Evolutionary conservation across 2,888 invertebrate genomes (phyloP), one percentile per base, ranked within the genome.

Genomic region (Cheilosia vernalis): DNA sequence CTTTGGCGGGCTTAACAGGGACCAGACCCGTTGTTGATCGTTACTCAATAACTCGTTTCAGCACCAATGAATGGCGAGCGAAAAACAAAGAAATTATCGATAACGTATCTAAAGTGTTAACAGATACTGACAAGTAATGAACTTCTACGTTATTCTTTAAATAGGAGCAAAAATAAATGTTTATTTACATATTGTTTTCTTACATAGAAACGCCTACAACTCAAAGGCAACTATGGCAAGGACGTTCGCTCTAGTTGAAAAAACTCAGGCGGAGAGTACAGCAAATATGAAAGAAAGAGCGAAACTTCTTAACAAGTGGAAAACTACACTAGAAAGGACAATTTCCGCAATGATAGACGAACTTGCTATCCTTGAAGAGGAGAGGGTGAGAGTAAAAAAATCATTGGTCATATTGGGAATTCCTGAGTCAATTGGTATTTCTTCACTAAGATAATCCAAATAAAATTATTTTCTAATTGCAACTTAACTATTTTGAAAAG

Each of bases 11-110:
- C 0, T 92, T 96, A 89, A 96, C 96, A 0, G 96, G 96, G 3
- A 95, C 96, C 0, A 93, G 96, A 85, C 96, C 96, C 0, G 93
- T 94, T 0, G 96, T 95, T 10, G 95, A 95, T 91, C 95, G 95
- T 88, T 96, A 96, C 89, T 95, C 96, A 0, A 93, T 96, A 56
- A 95, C 96, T 13, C 93, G 95, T 88, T 96, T 94, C 89, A 96
- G 96, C 70, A 93, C 95, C 0, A 94, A 93, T 9, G 96, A 96
- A 91, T 96, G 96, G 96, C 93, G 95, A 33, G 90, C 93, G 47
- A 93, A 94, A 81, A 95, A 95, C 88, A 92, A 93, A 13, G 91
- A 93, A 40, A 90, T 93, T 0, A 90, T 95, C 4, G 93, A 94
- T 72, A 91, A 87, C 15, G 87, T 89, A 1, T 88, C 88, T 82